These are phyloP conservation scores for Naso thynnoides DNA, from an alignment of 2,797 vertebrate species.

Conservation along the genomic window DNA sequence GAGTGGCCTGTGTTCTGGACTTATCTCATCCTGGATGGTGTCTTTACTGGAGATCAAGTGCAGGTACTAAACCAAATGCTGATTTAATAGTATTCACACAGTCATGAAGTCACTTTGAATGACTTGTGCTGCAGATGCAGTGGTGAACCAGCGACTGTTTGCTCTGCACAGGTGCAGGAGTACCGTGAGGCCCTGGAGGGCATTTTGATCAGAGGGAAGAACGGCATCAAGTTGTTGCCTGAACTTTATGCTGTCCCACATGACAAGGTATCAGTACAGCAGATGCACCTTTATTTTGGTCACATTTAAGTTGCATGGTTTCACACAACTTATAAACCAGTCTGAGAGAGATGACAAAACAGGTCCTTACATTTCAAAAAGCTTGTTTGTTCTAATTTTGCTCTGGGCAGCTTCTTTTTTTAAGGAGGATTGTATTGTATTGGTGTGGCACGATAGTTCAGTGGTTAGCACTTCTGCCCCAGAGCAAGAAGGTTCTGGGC, in stretches of 20 bases:
- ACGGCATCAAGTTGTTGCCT: constrained; percentile 93
- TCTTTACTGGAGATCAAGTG: constrained; percentile 91
- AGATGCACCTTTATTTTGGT: neutral
- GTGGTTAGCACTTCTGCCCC: too few species aligned
- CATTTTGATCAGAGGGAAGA: constrained; percentile 92
- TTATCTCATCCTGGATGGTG: constrained; percentile 94
- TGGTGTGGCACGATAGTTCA: too few species aligned
- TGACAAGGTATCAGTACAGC: constrained; percentile 87
- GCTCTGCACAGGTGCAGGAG: constrained; percentile 89
- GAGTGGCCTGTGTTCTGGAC: constrained; percentile 99
- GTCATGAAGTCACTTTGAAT: neutral
- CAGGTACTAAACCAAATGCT: constrained; percentile 85
- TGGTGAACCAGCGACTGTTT: neutral
- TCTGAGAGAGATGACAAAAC: too few species aligned
- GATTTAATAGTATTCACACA: neutral
- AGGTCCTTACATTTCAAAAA: too few species aligned
- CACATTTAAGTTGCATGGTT: neutral
- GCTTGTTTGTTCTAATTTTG: too few species aligned
- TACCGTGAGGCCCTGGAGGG: constrained; percentile 96
- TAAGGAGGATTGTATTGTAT: too few species aligned
- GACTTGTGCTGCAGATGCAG: neutral
- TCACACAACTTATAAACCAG: neutral
- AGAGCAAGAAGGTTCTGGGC: too few species aligned
- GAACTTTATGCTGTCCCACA: constrained; percentile 93
- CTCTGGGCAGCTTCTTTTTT: too few species aligned